These are phyloP conservation scores for Steinernema khuongi DNA, from an alignment of 1,140 invertebrate species.

Conservation along the genomic window DNA sequence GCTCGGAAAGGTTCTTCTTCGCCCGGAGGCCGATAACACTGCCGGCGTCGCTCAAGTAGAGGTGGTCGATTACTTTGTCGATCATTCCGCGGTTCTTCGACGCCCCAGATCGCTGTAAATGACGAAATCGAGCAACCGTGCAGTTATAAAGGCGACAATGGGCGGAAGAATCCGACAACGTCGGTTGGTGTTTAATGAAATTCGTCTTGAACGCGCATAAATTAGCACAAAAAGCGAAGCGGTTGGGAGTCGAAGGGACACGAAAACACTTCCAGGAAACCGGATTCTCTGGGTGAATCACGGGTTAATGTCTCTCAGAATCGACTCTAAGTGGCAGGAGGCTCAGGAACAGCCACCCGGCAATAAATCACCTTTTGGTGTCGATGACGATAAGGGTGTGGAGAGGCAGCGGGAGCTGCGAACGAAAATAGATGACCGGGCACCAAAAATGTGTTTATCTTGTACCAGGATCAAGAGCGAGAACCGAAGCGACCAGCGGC, in stretches of 20 bases:
- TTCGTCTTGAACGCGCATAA: constrained; percentile 7
- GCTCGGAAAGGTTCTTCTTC: constrained; percentile 31
- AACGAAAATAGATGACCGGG: not conserved
- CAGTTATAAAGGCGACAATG: not conserved
- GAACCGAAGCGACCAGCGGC: not conserved
- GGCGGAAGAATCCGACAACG: not conserved
- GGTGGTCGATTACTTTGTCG: constrained; percentile 39
- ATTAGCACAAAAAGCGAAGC: constrained; percentile 19
- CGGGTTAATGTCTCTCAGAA: not conserved
- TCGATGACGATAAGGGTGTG: not conserved
- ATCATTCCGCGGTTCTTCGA: constrained; percentile 33
- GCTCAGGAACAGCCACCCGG: too few species aligned
- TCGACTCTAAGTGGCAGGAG: not conserved
- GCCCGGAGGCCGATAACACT: constrained; percentile 28
- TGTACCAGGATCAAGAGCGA: not conserved
- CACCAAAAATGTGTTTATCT: not conserved
- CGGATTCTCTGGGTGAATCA: not conserved
- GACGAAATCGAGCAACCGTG: not conserved
- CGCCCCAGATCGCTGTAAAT: constrained; percentile 15
- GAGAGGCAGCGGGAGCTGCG: not conserved
- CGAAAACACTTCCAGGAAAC: not conserved
- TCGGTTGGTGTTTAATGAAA: constrained; percentile 12
- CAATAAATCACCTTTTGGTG: not conserved
- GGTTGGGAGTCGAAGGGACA: not conserved
- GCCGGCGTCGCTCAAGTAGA: constrained; percentile 45